These are phyloP conservation scores for Fringilla coelebs DNA, from an alignment of 2,797 vertebrate genomes.

Conservation along the genomic window DNA sequence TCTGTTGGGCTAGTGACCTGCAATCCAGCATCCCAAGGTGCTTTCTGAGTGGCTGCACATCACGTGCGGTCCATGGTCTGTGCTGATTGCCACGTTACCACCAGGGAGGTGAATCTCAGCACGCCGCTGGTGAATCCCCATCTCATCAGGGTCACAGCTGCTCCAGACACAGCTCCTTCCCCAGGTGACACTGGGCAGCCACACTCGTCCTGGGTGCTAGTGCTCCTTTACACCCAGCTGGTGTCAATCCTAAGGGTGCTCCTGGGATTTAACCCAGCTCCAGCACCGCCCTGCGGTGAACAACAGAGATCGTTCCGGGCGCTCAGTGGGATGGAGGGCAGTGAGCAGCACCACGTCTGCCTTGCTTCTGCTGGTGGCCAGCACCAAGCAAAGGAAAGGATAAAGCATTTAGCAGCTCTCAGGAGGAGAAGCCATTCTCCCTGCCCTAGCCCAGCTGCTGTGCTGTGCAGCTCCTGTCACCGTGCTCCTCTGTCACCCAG, in stretches of 20 bases:
- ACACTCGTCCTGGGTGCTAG: neutral
- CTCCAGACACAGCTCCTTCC: neutral
- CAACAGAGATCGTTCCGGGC: neutral
- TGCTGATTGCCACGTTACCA: neutral
- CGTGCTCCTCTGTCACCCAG: neutral
- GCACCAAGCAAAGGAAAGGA: neutral
- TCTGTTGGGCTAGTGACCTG: neutral
- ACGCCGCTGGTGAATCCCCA: neutral
- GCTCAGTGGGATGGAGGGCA: neutral
- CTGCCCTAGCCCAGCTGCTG: neutral
- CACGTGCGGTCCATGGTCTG: neutral
- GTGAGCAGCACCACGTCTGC: neutral
- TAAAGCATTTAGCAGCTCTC: neutral
- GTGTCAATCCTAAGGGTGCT: neutral
- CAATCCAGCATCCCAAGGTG: neutral
- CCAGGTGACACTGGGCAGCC: neutral
- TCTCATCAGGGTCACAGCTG: neutral
- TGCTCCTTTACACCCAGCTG: neutral
- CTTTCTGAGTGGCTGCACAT: neutral
- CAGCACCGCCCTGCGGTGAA: neutral
- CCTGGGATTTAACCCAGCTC: conserved; percentile 4
- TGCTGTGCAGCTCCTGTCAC: neutral
- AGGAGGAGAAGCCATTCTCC: neutral
- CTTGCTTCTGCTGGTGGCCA: neutral
- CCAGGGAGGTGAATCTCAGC: neutral